A percentile compares a stretch with the other conserved stretches of the same genome.
phyloP scores from a whole-genome alignment of 92 coral and sea anemone species.

The Nematostella vectensis region DNA sequence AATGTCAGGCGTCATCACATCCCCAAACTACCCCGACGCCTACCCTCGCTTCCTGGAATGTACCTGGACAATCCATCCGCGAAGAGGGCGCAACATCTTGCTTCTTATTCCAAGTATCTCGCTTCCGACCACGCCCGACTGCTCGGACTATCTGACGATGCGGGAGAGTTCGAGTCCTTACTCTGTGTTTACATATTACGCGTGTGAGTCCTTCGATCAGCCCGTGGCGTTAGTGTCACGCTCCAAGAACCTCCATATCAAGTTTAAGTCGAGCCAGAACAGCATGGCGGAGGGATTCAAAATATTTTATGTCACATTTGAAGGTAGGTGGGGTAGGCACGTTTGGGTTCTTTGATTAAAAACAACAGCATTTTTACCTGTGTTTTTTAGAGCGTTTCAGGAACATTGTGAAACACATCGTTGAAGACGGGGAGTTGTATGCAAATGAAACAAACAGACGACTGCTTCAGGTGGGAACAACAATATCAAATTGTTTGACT shows the following conservation, averaged over 20 bases:
- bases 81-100: conserved; percentile 59
- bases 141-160: conserved; percentile 77
- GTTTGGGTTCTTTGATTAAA: too few species aligned
- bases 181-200: conserved; percentile 70
- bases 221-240: conserved; percentile 80
- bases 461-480: conserved; percentile 61
- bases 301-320: conserved; percentile 80
- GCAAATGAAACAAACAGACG: conserved; percentile 64
- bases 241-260: conserved; percentile 67
- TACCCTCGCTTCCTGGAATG: conserved; percentile 89
- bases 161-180: conserved; percentile 63
- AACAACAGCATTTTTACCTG: too few species aligned
- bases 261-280: conserved; percentile 56
- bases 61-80: conserved; percentile 71
- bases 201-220: conserved; percentile 74
- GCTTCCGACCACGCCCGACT: conserved; percentile 68
- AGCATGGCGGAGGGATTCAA: conserved; percentile 74
- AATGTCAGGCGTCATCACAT: conserved; percentile 59
- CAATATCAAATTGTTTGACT: neutral
- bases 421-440: conserved; percentile 69
- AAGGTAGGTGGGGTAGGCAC: too few species aligned
- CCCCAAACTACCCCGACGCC: conserved; percentile 87
- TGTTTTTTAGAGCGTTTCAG: conserved; percentile 54
- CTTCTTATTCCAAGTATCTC: conserved; percentile 89
- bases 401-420: conserved; percentile 58